These are phyloP conservation scores for Oryzias javanicus DNA, from an alignment of 2,113 vertebrate species.

Conservation along the genomic window DNA sequence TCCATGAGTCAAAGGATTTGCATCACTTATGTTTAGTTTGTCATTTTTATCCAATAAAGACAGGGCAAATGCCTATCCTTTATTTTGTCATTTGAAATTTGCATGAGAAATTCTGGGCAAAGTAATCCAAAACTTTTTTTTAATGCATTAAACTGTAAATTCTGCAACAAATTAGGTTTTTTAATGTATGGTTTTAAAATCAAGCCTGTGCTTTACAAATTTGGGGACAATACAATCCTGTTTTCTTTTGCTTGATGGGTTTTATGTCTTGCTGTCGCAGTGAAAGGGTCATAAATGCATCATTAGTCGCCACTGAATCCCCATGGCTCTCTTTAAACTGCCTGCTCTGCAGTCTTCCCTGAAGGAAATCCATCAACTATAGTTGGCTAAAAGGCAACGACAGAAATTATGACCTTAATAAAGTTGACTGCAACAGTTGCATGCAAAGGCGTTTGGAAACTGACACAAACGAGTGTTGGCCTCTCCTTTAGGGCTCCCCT, in stretches of 20 bases:
- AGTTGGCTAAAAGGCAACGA: constrained; percentile 63
- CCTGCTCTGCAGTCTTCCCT: constrained; percentile 52
- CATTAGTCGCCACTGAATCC: constrained; percentile 75
- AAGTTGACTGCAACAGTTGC: constrained; percentile 74
- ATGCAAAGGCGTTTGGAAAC: constrained; percentile 70
- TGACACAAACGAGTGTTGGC: constrained; percentile 68
- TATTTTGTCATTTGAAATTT: too few relatives aligned
- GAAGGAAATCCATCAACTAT: constrained; percentile 68
- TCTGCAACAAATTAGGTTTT: constrained; percentile 17
- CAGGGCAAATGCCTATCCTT: too few relatives aligned
- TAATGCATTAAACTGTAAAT: neutral
- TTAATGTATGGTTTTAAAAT: constrained; percentile 33
- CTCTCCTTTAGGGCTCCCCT: constrained; percentile 60
- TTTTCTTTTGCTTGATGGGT: constrained; percentile 57
- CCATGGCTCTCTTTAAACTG: constrained; percentile 59
- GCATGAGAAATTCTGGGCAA: too few relatives aligned
- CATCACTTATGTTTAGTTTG: too few relatives aligned
- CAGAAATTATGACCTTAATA: constrained; percentile 78
- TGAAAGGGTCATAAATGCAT: constrained; percentile 75
- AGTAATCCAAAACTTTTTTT: too few relatives aligned
- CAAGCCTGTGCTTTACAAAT: constrained; percentile 24
- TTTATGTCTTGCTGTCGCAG: constrained; percentile 57
- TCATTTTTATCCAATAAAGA: too few relatives aligned
- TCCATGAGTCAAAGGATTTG: too few relatives aligned
- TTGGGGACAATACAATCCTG: constrained; percentile 43